Conservation (phyloP, 2,888 invertebrate genomes). For the Pachliopta kotzebuea region DNA sequence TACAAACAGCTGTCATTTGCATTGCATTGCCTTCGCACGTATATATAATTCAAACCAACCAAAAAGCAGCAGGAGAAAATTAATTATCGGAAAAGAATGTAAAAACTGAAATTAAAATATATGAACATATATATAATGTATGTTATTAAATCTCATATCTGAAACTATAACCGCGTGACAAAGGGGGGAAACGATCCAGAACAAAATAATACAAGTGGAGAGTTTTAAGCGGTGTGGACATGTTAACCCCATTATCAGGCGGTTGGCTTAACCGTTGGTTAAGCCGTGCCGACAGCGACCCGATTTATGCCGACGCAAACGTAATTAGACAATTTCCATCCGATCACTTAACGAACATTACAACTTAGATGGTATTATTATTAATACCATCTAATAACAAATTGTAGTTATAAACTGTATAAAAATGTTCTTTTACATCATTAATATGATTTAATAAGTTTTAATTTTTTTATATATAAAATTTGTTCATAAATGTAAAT, state of each 20-base stretch:
- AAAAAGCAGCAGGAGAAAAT: not conserved
- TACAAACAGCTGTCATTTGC: not conserved
- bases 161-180: slow-evolving; percentile 2
- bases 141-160: not conserved
- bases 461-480: no score
- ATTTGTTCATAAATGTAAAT: no score
- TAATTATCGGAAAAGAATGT: not conserved
- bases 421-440: no score
- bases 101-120: not conserved
- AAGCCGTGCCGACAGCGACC: slow-evolving; percentile 60
- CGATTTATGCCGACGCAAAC: slow-evolving; percentile 65
- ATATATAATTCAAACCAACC: no score
- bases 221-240: slow-evolving; percentile 66
- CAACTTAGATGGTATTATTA: no score
- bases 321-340: slow-evolving; percentile 64
- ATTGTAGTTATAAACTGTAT: no score
- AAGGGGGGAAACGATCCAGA: not conserved
- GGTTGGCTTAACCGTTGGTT: slow-evolving; percentile 55
- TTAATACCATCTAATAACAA: not conserved
- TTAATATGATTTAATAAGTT: no score
- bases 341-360: slow-evolving; percentile 58
- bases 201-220: slow-evolving; percentile 36
- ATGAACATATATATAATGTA: not conserved
- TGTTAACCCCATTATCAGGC: slow-evolving; percentile 73
- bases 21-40: not conserved